These are phyloP conservation scores for Dolichopus griseipennis DNA, from an alignment of 2,888 invertebrate species.

Conservation along the genomic window DNA sequence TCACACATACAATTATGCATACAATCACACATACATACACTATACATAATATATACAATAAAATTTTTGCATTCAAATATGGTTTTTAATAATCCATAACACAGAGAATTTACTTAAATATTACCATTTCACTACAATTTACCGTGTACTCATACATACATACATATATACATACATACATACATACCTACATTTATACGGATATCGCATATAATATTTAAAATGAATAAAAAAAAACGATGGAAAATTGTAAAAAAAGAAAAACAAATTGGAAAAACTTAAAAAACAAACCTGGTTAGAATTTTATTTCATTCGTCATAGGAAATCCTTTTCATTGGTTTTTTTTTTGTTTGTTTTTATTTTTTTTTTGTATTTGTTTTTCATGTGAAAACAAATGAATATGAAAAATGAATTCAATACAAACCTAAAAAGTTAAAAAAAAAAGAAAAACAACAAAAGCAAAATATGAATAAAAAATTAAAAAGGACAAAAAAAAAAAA, in stretches of 20 bases:
- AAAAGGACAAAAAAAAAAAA: too few species aligned
- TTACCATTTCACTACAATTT: not conserved
- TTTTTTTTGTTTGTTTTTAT: not conserved
- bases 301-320: slow-evolving; percentile 1
- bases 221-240: too few species aligned
- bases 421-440: not conserved
- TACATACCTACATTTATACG: too few species aligned
- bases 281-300: not conserved
- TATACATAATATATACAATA: too few species aligned
- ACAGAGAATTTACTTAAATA: not conserved
- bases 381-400: not conserved
- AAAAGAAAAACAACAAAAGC: not conserved
- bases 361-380: not conserved
- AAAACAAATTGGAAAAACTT: not conserved
- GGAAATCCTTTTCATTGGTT: not conserved
- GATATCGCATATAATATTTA: too few species aligned
- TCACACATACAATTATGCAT: too few species aligned
- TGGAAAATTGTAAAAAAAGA: too few species aligned
- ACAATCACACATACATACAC: too few species aligned
- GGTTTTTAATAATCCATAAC: not conserved
- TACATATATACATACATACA: too few species aligned
- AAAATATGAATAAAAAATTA: too few species aligned
- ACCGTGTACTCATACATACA: too few species aligned
- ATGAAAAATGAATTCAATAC: too few species aligned
- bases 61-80: not conserved